A percentile compares a stretch with the other conserved stretches of the same genome.
Evolutionary conservation across 1,140 invertebrate species (phyloP).

Genomic region (Zaprionus nigranus): DNA sequence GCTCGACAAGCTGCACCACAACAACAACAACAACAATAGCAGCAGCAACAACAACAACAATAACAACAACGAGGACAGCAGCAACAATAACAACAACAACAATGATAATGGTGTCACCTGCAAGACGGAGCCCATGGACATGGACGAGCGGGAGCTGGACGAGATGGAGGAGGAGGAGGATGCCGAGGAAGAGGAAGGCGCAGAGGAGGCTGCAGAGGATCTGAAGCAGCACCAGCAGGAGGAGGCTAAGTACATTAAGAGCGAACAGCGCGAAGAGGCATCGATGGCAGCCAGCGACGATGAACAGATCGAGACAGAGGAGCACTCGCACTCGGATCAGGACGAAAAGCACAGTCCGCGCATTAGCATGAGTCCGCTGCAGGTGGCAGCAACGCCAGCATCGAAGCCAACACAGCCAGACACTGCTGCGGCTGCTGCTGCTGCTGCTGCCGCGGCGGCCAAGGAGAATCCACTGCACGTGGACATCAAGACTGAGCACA

Average conservation of each 20-base stretch:
- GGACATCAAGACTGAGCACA: conserved; percentile 85
- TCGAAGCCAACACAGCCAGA: conserved; percentile 35
- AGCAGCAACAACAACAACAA: conserved; percentile 70
- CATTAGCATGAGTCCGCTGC: conserved; percentile 79
- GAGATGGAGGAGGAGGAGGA: conserved; percentile 38
- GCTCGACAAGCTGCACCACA: conserved; percentile 88
- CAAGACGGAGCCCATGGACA: conserved; percentile 80
- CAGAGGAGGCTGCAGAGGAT: conserved; percentile 31
- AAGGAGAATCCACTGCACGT: conserved; percentile 85
- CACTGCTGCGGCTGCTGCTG: conserved; percentile 36
- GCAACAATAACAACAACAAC: conserved; percentile 37
- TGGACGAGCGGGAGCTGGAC: conserved; percentile 79
- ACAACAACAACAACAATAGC: conserved; percentile 74
- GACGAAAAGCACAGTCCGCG: conserved; percentile 75
- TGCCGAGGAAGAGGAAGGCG: conserved; percentile 50
- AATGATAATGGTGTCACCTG: conserved; percentile 56
- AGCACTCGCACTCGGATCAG: conserved; percentile 72
- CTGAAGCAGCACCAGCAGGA: conserved; percentile 53
- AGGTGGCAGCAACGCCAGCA: conserved; percentile 50
- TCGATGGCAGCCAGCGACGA: conserved; percentile 58
- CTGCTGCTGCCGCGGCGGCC: conserved; percentile 60
- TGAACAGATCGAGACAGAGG: conserved; percentile 62
- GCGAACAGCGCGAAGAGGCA: conserved; percentile 47
- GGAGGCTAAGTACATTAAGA: conserved; percentile 71
- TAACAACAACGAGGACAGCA: conserved; percentile 41